Conservation (phyloP, 2,797 vertebrate species). For the Liparis tanakae region DNA sequence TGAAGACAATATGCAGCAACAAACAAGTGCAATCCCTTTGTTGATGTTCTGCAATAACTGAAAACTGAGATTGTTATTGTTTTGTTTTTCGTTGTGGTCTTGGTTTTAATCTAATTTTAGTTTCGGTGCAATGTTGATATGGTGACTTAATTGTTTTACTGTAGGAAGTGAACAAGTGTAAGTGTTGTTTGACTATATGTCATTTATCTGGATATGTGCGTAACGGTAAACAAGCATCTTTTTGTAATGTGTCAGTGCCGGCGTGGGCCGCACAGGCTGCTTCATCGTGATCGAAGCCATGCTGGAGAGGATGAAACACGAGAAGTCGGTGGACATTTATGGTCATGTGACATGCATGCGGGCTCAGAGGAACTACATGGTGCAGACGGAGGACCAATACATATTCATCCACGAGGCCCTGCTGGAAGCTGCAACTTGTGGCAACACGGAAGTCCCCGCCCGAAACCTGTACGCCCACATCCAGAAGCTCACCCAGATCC, state of each 20-base stretch:
- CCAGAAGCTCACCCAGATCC: constrained; percentile 92
- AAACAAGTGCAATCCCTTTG: not conserved
- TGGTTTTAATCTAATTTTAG: not conserved
- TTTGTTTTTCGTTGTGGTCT: not conserved
- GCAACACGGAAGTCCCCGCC: constrained; percentile 92
- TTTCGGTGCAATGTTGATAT: not conserved
- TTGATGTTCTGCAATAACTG: not conserved
- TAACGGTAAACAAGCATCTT: not conserved
- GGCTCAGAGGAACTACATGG: constrained; percentile 98
- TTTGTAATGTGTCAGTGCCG: constrained; percentile 48
- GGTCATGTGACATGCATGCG: constrained; percentile 97
- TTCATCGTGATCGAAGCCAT: constrained; percentile 96
- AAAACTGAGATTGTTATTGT: not conserved
- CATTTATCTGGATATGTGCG: no score
- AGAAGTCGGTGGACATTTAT: constrained; percentile 95
- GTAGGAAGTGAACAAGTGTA: not conserved
- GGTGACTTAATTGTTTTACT: not conserved
- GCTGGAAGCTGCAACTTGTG: constrained; percentile 91
- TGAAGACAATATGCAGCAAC: not conserved
- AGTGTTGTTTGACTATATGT: no score
- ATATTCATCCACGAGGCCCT: constrained; percentile 96
- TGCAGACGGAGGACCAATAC: constrained; percentile 98
- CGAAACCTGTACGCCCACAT: constrained; percentile 93
- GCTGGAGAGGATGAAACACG: constrained; percentile 96
- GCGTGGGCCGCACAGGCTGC: constrained; percentile 93